phyloP scores from a whole-genome alignment of 2,113 vertebrate species.

The Callopanchax toddi region DNA sequence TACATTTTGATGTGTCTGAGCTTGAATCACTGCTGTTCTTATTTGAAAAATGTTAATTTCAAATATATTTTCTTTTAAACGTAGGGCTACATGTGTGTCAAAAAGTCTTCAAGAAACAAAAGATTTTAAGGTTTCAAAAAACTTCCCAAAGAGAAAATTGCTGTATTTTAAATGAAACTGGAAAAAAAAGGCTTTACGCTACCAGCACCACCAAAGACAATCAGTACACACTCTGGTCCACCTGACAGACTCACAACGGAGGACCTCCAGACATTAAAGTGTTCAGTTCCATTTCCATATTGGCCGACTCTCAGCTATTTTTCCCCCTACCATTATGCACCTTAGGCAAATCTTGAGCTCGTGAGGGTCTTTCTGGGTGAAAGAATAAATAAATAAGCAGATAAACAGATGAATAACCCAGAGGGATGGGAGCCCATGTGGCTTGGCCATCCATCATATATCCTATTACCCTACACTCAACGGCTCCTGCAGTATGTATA shows the following conservation, averaged over 20 bases:
- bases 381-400: constrained; percentile 79
- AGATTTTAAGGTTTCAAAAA: too few relatives aligned
- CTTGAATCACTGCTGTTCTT: constrained; percentile 7
- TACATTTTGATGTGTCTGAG: neutral
- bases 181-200: constrained; percentile 8
- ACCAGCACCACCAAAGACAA: constrained; percentile 18
- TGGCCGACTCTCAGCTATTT: constrained; percentile 8
- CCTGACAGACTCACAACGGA: constrained; percentile 34
- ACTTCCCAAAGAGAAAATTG: neutral
- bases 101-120: too few relatives aligned
- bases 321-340: constrained; percentile 19
- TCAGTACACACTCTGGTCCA: constrained; percentile 13
- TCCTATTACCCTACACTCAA: constrained; percentile 78
- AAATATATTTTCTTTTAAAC: too few relatives aligned
- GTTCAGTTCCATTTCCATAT: constrained; percentile 41
- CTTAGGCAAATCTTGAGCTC: constrained; percentile 61
- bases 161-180: constrained; percentile 3
- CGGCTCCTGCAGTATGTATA: constrained; percentile 74
- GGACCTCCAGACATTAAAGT: constrained; percentile 29
- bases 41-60: too few relatives aligned
- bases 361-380: constrained; percentile 71
- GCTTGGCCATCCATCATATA: constrained; percentile 80
- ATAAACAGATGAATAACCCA: constrained; percentile 81
- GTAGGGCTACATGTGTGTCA: too few relatives aligned
- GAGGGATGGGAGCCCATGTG: constrained; percentile 62